phyloP scores from a whole-genome alignment of 2,888 invertebrate genomes.

The Pollenia labialis region DNA sequence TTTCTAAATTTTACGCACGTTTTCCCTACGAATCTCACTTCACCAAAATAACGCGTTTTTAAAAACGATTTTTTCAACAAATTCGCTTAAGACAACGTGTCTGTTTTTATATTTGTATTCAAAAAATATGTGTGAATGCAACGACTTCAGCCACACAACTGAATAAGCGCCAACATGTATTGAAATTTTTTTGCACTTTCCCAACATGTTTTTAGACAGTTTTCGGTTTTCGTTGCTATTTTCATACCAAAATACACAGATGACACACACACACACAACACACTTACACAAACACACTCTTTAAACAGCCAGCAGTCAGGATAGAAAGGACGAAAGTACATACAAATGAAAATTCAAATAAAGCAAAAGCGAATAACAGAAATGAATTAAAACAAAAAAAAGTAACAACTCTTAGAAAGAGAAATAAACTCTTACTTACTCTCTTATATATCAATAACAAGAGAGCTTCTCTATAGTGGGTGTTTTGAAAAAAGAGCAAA shows the following conservation, averaged over 20 bases:
- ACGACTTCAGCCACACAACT: conserved; percentile 77
- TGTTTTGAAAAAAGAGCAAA: conserved; percentile 20
- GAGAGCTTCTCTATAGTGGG: conserved; percentile 50
- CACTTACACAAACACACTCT: not conserved
- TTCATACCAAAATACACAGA: not conserved
- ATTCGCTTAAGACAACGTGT: conserved; percentile 60
- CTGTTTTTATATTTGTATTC: conserved; percentile 59
- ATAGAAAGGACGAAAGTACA: conserved; percentile 36
- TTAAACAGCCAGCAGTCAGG: conserved; percentile 20
- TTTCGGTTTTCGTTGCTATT: conserved; percentile 46
- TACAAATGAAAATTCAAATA: conserved; percentile 31
- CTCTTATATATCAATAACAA: not conserved
- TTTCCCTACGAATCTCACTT: conserved; percentile 38
- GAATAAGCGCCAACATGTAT: conserved; percentile 72
- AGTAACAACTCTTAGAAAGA: conserved; percentile 6
- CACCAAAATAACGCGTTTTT: conserved; percentile 64
- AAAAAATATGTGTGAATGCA: conserved; percentile 75
- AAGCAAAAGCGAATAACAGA: conserved; percentile 23
- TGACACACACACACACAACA: not conserved
- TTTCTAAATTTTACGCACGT: conserved; percentile 45
- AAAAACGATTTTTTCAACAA: conserved; percentile 24
- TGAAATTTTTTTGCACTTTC: conserved; percentile 66
- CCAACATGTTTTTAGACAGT: conserved; percentile 62
- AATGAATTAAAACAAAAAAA: conserved; percentile 33
- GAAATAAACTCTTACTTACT: not conserved